Evolutionary conservation across 1,140 invertebrate species (phyloP).

Genomic region (Camponotus floridanus): DNA sequence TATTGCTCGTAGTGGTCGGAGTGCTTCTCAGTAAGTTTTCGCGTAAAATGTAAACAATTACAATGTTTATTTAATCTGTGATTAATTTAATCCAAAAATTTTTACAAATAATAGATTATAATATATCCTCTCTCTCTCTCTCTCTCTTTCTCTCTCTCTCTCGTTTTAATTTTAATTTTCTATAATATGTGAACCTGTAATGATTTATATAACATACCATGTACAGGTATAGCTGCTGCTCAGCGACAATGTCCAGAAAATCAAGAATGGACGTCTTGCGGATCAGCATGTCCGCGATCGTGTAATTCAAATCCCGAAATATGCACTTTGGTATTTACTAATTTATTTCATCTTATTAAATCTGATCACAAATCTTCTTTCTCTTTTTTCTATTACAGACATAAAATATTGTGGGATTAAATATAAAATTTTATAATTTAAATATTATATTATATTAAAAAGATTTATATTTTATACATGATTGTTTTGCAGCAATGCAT

Average conservation of each 20-base stretch:
- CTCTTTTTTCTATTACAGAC: background rate
- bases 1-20: constrained; percentile 9
- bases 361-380: background rate
- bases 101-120: background rate
- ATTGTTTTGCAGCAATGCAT: constrained; percentile 54
- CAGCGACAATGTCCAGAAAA: background rate
- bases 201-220: background rate
- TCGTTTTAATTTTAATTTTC: background rate
- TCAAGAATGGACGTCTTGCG: constrained; percentile 12
- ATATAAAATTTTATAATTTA: background rate
- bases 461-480: background rate
- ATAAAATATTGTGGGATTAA: background rate
- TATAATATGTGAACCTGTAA: background rate
- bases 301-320: background rate
- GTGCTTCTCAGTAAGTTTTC: constrained; percentile 33
- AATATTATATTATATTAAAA: too few species aligned
- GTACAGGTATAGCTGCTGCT: background rate
- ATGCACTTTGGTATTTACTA: constrained; percentile 19
- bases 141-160: background rate
- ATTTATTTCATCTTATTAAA: background rate
- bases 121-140: background rate
- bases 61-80: background rate
- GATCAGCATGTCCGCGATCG: constrained; percentile 38
- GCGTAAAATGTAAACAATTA: background rate
- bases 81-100: background rate